phyloP scores from a whole-genome alignment of 2,888 invertebrate species.

The Heliconius erato region DNA sequence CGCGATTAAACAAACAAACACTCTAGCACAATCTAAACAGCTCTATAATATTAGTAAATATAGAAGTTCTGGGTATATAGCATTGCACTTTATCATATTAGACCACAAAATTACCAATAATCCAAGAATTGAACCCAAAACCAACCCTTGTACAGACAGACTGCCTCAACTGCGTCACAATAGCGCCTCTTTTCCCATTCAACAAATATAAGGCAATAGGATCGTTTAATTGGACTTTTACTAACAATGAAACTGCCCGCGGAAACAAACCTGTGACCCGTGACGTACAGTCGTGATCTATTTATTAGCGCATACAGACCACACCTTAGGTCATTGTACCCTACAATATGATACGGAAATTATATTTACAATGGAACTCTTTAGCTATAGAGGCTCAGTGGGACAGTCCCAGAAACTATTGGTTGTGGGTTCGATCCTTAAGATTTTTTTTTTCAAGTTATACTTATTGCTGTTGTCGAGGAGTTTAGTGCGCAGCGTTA shows the following conservation, averaged over 20 bases:
- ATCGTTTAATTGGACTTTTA: not conserved
- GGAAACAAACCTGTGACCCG: conserved; percentile 42
- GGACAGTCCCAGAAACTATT: not conserved
- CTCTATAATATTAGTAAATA: no score
- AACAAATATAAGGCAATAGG: not conserved
- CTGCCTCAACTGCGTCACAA: not conserved
- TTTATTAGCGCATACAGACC: conserved; percentile 44
- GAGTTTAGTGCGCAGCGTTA: not conserved
- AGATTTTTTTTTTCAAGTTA: not conserved
- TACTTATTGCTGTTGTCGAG: not conserved
- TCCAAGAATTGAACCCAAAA: no score
- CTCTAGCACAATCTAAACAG: no score
- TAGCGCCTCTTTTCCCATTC: not conserved
- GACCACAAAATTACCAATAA: no score
- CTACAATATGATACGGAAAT: not conserved
- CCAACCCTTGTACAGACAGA: not conserved
- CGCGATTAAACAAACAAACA: no score
- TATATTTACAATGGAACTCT: conserved; percentile 4
- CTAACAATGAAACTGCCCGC: conserved; percentile 3
- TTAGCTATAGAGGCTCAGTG: not conserved
- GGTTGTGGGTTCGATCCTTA: not conserved
- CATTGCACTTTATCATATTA: not conserved
- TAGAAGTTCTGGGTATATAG: no score
- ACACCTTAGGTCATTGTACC: conserved; percentile 33
- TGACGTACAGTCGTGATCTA: conserved; percentile 41